Percentiles rank a stretch among this genome's conserved stretches.
phyloP scores from a whole-genome alignment of 2,888 invertebrate genomes.

The Leptura quadrifasciata region DNA sequence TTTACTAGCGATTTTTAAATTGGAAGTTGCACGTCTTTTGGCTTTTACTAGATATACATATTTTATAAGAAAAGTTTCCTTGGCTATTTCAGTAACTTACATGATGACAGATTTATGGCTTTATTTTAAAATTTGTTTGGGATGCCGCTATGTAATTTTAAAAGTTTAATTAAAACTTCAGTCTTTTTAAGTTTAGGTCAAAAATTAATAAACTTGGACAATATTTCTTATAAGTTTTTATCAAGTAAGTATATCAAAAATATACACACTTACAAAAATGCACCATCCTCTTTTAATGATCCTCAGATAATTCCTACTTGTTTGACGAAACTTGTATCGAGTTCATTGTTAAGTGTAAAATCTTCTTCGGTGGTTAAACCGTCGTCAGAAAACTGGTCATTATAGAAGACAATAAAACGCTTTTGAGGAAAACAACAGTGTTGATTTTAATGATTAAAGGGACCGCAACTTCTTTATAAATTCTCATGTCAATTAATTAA shows the following conservation, averaged over 20 bases:
- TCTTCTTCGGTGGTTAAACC: too few species aligned
- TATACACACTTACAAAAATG: too few species aligned
- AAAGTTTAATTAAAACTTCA: constrained; percentile 55
- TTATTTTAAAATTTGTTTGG: constrained; percentile 52
- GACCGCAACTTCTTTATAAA: too few species aligned
- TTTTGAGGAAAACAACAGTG: too few species aligned
- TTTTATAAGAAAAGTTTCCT: constrained; percentile 54
- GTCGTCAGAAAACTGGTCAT: too few species aligned
- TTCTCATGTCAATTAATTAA: too few species aligned
- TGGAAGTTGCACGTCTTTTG: constrained; percentile 38
- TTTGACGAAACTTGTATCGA: too few species aligned
- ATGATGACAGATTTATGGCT: constrained; percentile 58
- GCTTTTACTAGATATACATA: constrained; percentile 54
- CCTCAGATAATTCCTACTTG: too few species aligned
- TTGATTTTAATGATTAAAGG: too few species aligned
- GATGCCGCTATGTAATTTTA: constrained; percentile 50
- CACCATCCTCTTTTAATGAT: too few species aligned
- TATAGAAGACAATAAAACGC: too few species aligned
- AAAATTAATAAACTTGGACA: constrained; percentile 48
- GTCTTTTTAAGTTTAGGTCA: constrained; percentile 41
- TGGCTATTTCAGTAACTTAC: constrained; percentile 43
- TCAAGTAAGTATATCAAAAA: background rate
- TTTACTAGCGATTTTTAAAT: constrained; percentile 40
- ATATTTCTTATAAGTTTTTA: constrained; percentile 30
- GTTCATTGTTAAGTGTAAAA: too few species aligned